Conservation (phyloP, 2,797 vertebrate genomes). For the Ataeniobius toweri region DNA sequence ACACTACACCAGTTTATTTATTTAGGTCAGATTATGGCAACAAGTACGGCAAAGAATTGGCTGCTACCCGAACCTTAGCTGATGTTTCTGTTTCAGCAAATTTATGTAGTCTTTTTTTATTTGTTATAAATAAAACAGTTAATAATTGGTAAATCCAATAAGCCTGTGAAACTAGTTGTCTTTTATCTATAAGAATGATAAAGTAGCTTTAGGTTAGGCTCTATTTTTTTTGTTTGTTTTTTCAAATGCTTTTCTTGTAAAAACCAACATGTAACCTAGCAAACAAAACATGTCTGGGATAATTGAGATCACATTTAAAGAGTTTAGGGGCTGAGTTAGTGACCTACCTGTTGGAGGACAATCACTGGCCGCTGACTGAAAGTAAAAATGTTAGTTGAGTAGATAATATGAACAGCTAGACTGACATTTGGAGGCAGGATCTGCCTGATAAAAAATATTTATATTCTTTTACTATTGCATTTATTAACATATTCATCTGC, state of each 20-base stretch:
- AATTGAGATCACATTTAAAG: neutral
- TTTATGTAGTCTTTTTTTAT: neutral
- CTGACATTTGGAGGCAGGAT: conserved; percentile 20
- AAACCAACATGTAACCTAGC: neutral
- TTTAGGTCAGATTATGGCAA: neutral
- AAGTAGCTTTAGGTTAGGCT: neutral
- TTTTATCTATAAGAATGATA: neutral
- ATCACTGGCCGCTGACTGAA: neutral
- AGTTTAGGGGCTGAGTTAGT: neutral
- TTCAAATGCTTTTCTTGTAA: neutral
- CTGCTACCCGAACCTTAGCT: neutral
- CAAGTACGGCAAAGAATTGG: neutral
- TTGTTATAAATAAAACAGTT: neutral
- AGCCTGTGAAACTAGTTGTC: neutral
- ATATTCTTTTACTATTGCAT: neutral
- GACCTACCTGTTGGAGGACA: too few relatives aligned
- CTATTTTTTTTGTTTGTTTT: neutral
- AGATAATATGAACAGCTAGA: neutral
- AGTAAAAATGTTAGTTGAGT: neutral
- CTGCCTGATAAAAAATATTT: neutral
- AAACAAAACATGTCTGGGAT: neutral
- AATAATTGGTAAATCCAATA: neutral
- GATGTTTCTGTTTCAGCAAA: neutral
- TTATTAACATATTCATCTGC: neutral
- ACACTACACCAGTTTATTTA: neutral